Base-by-base conservation (phyloP, 2,113 vertebrate species). In the Hystrix cristata region DNA sequence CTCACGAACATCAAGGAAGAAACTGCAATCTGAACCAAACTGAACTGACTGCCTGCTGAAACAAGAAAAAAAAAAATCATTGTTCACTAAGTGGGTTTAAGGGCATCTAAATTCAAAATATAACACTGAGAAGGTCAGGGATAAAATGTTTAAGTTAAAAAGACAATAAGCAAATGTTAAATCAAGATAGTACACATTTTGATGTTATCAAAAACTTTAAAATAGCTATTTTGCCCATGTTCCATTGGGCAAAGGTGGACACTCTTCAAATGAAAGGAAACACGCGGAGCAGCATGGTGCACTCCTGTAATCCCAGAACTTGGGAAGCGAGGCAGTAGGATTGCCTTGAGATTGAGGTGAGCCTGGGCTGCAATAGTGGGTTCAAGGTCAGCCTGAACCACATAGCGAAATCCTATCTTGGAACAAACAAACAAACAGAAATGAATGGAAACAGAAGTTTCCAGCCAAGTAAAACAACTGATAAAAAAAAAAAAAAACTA, bases 401-500 rank as follows among this genome's bases (percentile, higher is more conserved):
- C 60, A 25, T 62, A 62, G 60, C 23, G 60, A 62, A 62, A 62
- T 62, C 60, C 60, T 62, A 23, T 62, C 21, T 62, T 6, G 25
- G 25, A 62, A 62, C 60, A 62, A 62, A 62, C 8, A 21, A 60
- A 57, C 13, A 60, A 60, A 23, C 23, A 62, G 71, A 72, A 43
- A 72, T 90, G 10, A 93, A 72, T 64, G 23, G 57, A 90, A 80
- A 65, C 23, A 72, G 16, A 86, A 48, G 14, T 57, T 90, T 19
- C 51, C 27, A 74, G 55, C 23, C 18, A 57, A 81, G 38, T 79
- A 90, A 81, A 74, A 86, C 3, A 90, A 91, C 10, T 29, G 51
- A 74, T 90, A 38, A 48, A 85, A 93, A 72, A 93, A 38, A 48
- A 85, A 93, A 72, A 93, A 6, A 85, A 69, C 4, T 55, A 55